Evolutionary conservation across 2,797 vertebrate species (phyloP).

Genomic region (Paedocypris micromegethes): DNA sequence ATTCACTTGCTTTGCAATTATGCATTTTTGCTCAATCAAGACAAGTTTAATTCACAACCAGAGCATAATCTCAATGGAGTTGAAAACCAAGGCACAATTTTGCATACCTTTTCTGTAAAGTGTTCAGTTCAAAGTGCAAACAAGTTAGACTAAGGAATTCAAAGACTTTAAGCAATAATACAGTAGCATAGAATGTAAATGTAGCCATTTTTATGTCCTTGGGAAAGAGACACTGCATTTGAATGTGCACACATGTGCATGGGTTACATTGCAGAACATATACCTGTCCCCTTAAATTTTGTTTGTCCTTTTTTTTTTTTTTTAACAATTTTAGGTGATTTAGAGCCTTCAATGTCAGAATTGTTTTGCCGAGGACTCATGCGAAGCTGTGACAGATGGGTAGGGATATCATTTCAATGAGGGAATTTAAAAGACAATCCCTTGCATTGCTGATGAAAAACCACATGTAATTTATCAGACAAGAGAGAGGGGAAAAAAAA

Average conservation of each 20-base stretch:
- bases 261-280: background rate
- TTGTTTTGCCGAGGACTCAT: slow-evolving; percentile 25
- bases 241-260: slow-evolving; percentile 4
- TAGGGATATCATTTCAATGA: slow-evolving; percentile 42
- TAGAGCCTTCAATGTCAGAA: slow-evolving; percentile 40
- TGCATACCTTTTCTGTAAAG: too few relatives aligned
- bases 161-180: too few relatives aligned
- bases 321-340: slow-evolving; percentile 12
- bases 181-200: too few relatives aligned
- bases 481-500: slow-evolving; percentile 13
- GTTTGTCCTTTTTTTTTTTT: slow-evolving; percentile 15
- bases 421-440: slow-evolving; percentile 49
- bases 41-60: too few relatives aligned
- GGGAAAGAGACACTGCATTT: background rate
- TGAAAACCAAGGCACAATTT: too few relatives aligned
- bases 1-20: too few relatives aligned
- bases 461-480: slow-evolving; percentile 21
- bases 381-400: slow-evolving; percentile 40
- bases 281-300: too few relatives aligned
- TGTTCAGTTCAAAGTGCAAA: too few relatives aligned
- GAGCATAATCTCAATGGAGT: too few relatives aligned
- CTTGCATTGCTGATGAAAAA: slow-evolving; percentile 24
- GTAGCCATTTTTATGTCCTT: too few relatives aligned
- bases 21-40: too few relatives aligned
- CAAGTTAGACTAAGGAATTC: too few relatives aligned